These are phyloP conservation scores for Pseudochromis fuscus DNA, from an alignment of 2,797 vertebrate genomes.

Conservation along the genomic window DNA sequence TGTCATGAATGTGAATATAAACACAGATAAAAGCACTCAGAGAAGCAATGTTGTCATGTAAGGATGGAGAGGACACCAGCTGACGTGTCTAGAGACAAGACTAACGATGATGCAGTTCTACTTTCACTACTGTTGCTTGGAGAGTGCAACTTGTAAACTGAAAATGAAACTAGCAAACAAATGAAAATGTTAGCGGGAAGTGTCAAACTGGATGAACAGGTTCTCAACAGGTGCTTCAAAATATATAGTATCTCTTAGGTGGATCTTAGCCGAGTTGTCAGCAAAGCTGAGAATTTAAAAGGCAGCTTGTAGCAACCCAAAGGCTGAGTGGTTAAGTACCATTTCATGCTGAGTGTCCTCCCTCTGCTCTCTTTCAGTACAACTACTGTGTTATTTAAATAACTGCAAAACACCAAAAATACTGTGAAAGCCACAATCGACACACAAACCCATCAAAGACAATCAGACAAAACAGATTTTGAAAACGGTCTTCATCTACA, in stretches of 20 bases:
- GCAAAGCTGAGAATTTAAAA: not conserved
- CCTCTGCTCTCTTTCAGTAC: not conserved
- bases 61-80: slow-evolving; percentile 6
- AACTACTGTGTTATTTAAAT: not conserved
- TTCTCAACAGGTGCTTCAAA: no score
- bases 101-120: not conserved
- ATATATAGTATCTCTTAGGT: no score
- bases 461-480: no score
- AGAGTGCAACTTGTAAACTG: no score
- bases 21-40: slow-evolving; percentile 26
- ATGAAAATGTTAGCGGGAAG: not conserved
- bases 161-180: not conserved
- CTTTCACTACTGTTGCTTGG: not conserved
- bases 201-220: slow-evolving; percentile 26
- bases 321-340: no score
- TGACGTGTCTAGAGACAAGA: not conserved
- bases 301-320: not conserved
- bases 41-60: slow-evolving; percentile 6
- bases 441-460: no score
- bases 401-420: no score
- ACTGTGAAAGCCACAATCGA: no score
- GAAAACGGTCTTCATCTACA: no score
- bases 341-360: no score
- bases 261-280: no score
- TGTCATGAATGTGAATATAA: slow-evolving; percentile 23